phyloP scores from a whole-genome alignment of 2,888 invertebrate genomes.

The Drosophila nr. fundita region DNA sequence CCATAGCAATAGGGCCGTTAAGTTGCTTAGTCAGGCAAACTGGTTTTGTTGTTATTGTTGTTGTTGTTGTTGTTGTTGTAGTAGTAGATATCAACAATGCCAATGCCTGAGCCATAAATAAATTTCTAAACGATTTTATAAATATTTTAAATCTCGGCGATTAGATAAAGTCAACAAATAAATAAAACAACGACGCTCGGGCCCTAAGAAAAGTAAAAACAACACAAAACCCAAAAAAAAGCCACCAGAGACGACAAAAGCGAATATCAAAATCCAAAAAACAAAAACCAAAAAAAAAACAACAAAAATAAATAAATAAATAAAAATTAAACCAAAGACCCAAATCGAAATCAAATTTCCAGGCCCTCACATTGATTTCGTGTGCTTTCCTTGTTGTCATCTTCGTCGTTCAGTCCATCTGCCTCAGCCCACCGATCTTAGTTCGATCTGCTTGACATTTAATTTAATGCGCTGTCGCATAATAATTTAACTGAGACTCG shows the following conservation, averaged over 20 bases:
- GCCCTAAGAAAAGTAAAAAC: constrained; percentile 25
- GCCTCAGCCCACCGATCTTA: constrained; percentile 9
- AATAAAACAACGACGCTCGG: constrained; percentile 75
- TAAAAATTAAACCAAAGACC: constrained; percentile 21
- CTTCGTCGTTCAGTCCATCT: constrained; percentile 10
- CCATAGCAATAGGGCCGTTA: constrained; percentile 38
- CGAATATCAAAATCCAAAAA: constrained; percentile 8
- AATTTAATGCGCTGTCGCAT: constrained; percentile 69
- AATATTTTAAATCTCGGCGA: constrained; percentile 80
- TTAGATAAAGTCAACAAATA: constrained; percentile 82
- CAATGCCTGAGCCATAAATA: constrained; percentile 77
- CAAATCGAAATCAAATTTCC: constrained; percentile 45
- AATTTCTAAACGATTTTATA: constrained; percentile 81
- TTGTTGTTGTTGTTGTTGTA: constrained; percentile 17
- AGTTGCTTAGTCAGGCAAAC: constrained; percentile 45
- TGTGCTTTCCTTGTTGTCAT: constrained; percentile 23
- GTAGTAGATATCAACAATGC: constrained; percentile 73
- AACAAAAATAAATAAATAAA: constrained; percentile 8
- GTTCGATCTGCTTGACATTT: constrained; percentile 62
- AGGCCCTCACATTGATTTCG: constrained; percentile 48
- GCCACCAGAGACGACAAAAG: constrained; percentile 32
- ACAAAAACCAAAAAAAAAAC: constrained; percentile 19
- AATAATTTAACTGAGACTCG: constrained; percentile 50
- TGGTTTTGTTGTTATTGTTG: constrained; percentile 42
- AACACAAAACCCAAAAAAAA: constrained; percentile 19